Evolutionary conservation across 2,888 invertebrate genomes (phyloP), one percentile per base, ranked within the genome.

Genomic region (Tanaodytes sp.): DNA sequence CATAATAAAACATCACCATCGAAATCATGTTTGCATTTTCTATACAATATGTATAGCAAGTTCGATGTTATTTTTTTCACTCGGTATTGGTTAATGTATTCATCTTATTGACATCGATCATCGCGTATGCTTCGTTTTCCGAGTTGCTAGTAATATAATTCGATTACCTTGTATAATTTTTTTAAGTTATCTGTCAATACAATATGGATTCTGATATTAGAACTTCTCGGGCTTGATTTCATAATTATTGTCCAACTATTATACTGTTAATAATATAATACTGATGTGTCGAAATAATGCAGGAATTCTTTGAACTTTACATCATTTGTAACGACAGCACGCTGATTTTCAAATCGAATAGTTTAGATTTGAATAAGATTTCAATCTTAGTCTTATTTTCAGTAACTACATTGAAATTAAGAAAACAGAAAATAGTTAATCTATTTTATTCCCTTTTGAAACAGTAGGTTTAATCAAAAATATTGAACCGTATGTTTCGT

Each of bases 201-300:
- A 5, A 23, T 8, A 23, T 33, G 33, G 16, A 19, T 16, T 39
- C 15, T 46, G 63, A 51, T 37, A 63, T 36, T 57, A 55, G 36
- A 64, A 54, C 42, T 64, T 31, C 19, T 61, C 23, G 67, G 64
- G 64, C 49, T 48, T 51, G 40, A n/a, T 19, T 68, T 52, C 40
- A 48, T 45, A 48, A 59, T 71, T 71, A 71, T 71, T 71, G 71
- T 71, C 71, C 67, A 71, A 49, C 61, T 64, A 68, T 64, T 71
- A 61, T 59, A 71, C 64, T 65, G 58, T 39, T 51, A 37, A 52
- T 20, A 37, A 46, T 19, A 36, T 48, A 20, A 55, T 37, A 40
- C 19, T 48, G 39, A 16, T n/a, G 12, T 40, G 40, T 43, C 9
- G 16, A 48, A 54, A 57, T 52, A 8, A 51, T 40, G 58, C 11